These are phyloP conservation scores for Zosterops borbonicus DNA, from an alignment of 2,113 vertebrate genomes.

Conservation along the genomic window DNA sequence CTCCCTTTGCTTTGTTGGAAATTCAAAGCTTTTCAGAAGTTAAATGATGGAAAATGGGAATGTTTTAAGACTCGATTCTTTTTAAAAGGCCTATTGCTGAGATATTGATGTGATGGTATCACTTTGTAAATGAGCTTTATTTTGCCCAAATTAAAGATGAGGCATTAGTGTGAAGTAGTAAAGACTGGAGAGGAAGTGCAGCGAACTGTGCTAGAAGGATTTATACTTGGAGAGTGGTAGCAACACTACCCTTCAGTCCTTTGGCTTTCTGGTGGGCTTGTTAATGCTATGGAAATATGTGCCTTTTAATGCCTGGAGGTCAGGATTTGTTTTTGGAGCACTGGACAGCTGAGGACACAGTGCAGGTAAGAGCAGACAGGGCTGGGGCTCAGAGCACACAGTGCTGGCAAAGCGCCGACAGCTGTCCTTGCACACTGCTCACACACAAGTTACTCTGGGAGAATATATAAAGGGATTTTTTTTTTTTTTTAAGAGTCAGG, in stretches of 20 bases:
- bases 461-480: neutral
- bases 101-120: neutral
- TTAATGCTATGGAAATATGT: neutral
- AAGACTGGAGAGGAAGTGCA: neutral
- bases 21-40: conserved; percentile 38
- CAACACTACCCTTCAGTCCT: neutral
- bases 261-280: neutral
- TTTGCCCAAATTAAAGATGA: conserved; percentile 3
- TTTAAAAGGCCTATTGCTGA: neutral
- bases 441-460: neutral
- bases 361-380: neutral
- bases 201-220: neutral
- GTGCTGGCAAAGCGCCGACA: accelerated
- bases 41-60: neutral
- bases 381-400: neutral
- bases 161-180: neutral
- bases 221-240: neutral
- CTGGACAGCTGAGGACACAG: neutral
- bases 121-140: neutral
- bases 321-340: neutral
- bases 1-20: neutral
- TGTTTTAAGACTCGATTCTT: conserved; percentile 7
- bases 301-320: neutral
- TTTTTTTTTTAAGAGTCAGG: neutral
- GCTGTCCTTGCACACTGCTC: neutral